Conservation (phyloP, 2,113 vertebrate species). For the Passer domesticus region DNA sequence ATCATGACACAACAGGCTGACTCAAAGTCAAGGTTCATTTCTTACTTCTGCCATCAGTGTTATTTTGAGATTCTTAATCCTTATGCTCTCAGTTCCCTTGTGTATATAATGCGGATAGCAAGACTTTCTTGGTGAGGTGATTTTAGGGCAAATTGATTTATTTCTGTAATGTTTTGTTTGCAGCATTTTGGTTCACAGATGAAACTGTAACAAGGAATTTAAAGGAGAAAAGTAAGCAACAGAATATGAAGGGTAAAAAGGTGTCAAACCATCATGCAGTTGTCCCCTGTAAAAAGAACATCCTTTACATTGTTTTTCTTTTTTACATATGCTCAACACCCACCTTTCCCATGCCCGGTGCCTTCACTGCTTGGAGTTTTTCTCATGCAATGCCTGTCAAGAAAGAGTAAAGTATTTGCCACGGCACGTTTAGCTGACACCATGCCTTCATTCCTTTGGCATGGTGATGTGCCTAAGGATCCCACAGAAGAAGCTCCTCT, state of each 20-base stretch:
- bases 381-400: not conserved
- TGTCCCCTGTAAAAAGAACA: not conserved
- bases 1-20: not conserved
- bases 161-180: not conserved
- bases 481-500: not conserved
- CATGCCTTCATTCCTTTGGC: not conserved
- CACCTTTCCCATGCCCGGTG: not conserved
- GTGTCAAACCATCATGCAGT: not conserved
- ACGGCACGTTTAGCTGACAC: not conserved
- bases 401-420: not conserved
- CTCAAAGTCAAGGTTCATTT: not conserved
- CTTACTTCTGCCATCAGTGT: not conserved
- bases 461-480: not conserved
- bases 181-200: not conserved
- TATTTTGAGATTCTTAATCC: not conserved
- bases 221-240: not conserved
- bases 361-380: not conserved
- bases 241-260: not conserved
- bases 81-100: not conserved
- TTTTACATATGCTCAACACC: not conserved
- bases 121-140: not conserved
- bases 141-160: not conserved
- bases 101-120: not conserved
- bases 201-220: not conserved
- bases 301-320: not conserved